Conservation (phyloP, 2,888 invertebrate genomes). For the Taphrorychus bicolor region DNA sequence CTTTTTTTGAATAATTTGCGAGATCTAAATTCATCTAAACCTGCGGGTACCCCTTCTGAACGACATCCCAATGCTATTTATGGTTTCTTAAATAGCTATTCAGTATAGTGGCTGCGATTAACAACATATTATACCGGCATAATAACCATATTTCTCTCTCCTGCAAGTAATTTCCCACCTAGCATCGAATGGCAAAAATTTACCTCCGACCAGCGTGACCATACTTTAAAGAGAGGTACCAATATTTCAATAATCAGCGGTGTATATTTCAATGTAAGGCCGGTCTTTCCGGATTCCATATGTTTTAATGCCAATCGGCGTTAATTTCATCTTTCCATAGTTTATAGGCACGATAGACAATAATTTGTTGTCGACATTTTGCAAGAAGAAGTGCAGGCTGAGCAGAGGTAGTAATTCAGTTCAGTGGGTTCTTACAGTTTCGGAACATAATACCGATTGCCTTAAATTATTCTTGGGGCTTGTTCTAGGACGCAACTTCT, state of each 20-base stretch:
- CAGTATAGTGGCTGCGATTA: constrained; percentile 6
- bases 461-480: neutral
- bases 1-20: too few species aligned
- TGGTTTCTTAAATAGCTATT: neutral
- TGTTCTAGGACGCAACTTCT: neutral
- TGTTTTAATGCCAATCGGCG: constrained; percentile 31
- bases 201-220: constrained; percentile 21
- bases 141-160: constrained; percentile 28
- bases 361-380: neutral
- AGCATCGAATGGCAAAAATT: constrained; percentile 18
- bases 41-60: neutral
- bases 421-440: neutral
- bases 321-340: constrained; percentile 27
- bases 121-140: constrained; percentile 19
- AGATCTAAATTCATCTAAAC: too few species aligned
- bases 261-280: constrained; percentile 38
- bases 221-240: constrained; percentile 24
- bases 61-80: neutral
- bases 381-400: neutral
- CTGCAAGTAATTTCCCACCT: constrained; percentile 23
- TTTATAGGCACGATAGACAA: neutral
- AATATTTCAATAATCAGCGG: constrained; percentile 39
- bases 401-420: neutral
- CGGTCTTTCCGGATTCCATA: constrained; percentile 38
- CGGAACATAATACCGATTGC: neutral